Evolutionary conservation across 23 tunicate genomes (phyloP).

Genomic region (Ascidia mentula): DNA sequence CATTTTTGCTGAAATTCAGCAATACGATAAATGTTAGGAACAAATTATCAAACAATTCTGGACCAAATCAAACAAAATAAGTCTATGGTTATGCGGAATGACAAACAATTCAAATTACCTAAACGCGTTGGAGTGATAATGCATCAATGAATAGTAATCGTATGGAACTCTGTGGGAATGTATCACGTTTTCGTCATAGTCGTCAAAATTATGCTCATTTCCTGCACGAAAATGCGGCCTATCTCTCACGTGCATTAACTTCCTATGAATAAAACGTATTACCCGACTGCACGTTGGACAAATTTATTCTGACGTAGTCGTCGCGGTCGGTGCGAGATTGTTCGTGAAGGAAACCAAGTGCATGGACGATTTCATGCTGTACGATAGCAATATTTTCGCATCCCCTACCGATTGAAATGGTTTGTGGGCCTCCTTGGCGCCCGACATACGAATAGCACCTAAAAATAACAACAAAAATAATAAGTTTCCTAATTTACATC

Average conservation of each 20-base stretch:
- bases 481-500: too few relatives aligned
- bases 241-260: too few relatives aligned
- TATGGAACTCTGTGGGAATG: background rate
- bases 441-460: slow-evolving; percentile 15
- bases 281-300: background rate
- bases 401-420: background rate
- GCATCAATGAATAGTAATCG: slow-evolving; percentile 15
- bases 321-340: slow-evolving; percentile 12
- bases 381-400: background rate
- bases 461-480: too few relatives aligned
- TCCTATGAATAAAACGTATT: background rate
- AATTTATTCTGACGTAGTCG: slow-evolving; percentile 2
- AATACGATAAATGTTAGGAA: background rate
- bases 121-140: background rate
- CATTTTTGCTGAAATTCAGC: background rate
- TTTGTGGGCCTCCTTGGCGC: background rate
- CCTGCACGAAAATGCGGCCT: too few relatives aligned
- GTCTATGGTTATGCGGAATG: background rate
- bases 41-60: background rate
- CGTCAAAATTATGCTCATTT: background rate
- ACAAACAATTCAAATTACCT: background rate
- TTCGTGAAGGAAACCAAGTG: slow-evolving; percentile 10
- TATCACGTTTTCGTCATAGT: background rate
- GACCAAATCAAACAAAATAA: background rate
- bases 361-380: slow-evolving; percentile 9